phyloP scores from a whole-genome alignment of 2,797 vertebrate genomes.

The Artibeus lituratus region DNA sequence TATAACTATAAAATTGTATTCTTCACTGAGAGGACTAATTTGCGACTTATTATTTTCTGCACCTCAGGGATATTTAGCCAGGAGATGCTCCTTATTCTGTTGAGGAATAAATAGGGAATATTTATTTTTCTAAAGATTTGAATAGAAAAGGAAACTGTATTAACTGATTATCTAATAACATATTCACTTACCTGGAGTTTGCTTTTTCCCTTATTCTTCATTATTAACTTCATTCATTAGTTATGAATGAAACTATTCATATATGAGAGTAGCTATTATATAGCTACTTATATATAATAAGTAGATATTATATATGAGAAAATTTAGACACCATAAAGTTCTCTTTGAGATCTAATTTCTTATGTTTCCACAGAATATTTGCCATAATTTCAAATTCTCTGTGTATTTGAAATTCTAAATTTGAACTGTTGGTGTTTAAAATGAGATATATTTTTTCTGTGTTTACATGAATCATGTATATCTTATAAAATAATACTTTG shows the following conservation, averaged over 20 bases:
- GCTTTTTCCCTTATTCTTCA: neutral
- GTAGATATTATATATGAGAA: neutral
- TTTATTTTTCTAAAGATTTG: constrained; percentile 17
- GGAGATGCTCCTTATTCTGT: neutral
- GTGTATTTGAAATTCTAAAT: constrained; percentile 21
- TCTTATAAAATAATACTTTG: neutral
- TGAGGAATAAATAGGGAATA: neutral
- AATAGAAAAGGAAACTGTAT: neutral
- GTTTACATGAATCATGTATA: neutral
- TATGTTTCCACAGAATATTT: neutral
- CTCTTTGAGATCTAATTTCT: neutral
- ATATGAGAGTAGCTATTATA: too few relatives aligned
- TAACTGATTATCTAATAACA: neutral
- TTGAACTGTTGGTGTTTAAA: constrained; percentile 34
- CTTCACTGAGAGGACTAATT: neutral
- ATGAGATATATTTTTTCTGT: neutral
- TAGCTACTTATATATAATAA: neutral
- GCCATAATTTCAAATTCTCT: constrained; percentile 1
- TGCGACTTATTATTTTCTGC: constrained; percentile 26
- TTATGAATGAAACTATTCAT: too few relatives aligned
- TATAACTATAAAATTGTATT: neutral
- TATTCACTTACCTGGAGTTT: neutral
- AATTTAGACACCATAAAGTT: neutral
- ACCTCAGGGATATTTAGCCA: neutral
- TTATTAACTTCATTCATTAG: constrained; percentile 18